Evolutionary conservation across 1,140 invertebrate species (phyloP).

Genomic region (Drosophila kurseongensis): DNA sequence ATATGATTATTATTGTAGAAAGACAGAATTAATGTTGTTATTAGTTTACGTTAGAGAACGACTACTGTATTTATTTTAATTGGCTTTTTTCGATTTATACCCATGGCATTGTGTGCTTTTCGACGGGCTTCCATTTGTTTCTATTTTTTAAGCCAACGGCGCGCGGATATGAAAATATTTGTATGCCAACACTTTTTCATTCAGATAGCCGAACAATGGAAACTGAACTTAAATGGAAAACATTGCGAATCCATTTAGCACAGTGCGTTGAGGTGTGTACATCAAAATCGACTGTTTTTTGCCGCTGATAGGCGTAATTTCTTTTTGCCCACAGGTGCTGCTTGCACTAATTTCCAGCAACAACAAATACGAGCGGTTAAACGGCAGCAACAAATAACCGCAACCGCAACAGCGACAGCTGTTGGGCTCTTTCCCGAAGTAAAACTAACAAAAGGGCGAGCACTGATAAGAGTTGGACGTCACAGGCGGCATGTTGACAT

Average conservation of each 20-base stretch:
- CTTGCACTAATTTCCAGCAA: slow-evolving; percentile 20
- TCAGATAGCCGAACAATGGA: slow-evolving; percentile 17
- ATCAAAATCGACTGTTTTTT: slow-evolving; percentile 39
- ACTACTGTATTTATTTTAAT: slow-evolving; percentile 16
- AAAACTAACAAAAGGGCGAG: slow-evolving; percentile 18
- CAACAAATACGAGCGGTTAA: slow-evolving; percentile 2
- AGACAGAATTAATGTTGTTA: too few species aligned
- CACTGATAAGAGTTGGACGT: slow-evolving; percentile 34
- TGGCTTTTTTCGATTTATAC: slow-evolving; percentile 23
- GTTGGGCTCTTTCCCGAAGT: slow-evolving; percentile 36
- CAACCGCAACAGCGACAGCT: slow-evolving; percentile 68
- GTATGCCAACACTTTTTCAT: slow-evolving; percentile 26
- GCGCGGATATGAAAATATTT: slow-evolving; percentile 30
- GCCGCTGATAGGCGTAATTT: slow-evolving; percentile 13
- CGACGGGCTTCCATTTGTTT: slow-evolving; percentile 41
- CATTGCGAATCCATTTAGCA: slow-evolving; percentile 34
- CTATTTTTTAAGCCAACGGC: slow-evolving; percentile 7
- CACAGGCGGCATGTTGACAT: slow-evolving; percentile 12
- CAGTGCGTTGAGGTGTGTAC: slow-evolving; percentile 12
- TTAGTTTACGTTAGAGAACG: not conserved
- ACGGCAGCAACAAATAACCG: slow-evolving; percentile 42
- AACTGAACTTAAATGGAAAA: slow-evolving; percentile 34
- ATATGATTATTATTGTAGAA: too few species aligned
- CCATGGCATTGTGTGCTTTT: slow-evolving; percentile 29
- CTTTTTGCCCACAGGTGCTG: slow-evolving; percentile 28